Evolutionary conservation across 2,888 invertebrate species (phyloP).

Genomic region (Pyralis farinalis): DNA sequence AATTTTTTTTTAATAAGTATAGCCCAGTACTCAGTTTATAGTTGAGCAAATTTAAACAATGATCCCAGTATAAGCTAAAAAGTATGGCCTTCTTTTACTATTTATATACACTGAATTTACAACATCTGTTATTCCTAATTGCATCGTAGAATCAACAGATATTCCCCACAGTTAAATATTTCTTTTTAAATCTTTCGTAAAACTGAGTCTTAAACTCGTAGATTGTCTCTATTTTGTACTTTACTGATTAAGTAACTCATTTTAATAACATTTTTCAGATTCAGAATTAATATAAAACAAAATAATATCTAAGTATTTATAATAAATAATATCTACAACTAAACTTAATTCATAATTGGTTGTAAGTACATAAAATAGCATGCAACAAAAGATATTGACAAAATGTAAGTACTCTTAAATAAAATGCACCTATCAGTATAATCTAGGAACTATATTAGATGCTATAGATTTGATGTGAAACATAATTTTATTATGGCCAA

Average conservation of each 20-base stretch:
- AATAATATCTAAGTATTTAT: constrained; percentile 14
- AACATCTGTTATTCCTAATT: no score
- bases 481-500: constrained; percentile 7
- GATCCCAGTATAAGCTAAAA: no score
- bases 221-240: constrained; percentile 15
- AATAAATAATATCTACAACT: constrained; percentile 29
- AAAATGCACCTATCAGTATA: constrained; percentile 71
- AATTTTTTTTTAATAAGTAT: constrained; percentile 10
- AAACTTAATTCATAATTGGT: constrained; percentile 25
- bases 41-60: constrained; percentile 2
- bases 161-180: no score
- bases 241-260: constrained; percentile 6
- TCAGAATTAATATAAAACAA: constrained; percentile 17
- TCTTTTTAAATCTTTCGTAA: background rate
- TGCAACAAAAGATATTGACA: constrained; percentile 33
- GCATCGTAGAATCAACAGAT: no score
- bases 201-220: constrained; percentile 5
- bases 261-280: constrained; percentile 11
- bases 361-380: constrained; percentile 23
- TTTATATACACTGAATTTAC: background rate
- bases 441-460: constrained; percentile 59
- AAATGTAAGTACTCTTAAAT: constrained; percentile 37
- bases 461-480: constrained; percentile 28
- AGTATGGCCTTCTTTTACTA: background rate
- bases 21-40: constrained; percentile 12